A percentile compares a stretch with the other conserved stretches of the same genome.
Evolutionary conservation across 1,140 invertebrate species (phyloP).

Genomic region (Drosophila insularis): DNA sequence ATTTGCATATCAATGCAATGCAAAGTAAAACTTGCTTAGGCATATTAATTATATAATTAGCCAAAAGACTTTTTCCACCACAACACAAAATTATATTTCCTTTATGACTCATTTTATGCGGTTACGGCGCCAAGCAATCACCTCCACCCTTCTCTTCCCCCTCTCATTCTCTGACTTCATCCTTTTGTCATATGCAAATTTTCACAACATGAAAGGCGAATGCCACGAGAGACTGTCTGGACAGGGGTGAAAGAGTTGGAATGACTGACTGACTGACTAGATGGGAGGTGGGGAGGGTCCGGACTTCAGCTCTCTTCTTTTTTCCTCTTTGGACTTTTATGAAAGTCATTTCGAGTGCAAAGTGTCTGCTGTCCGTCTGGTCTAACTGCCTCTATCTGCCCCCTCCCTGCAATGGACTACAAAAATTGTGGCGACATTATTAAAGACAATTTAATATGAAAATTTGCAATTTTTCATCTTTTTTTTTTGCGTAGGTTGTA

Average conservation of each 20-base stretch:
- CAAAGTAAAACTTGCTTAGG: not conserved
- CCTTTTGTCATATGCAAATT: slow-evolving; percentile 8
- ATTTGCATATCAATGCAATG: not conserved
- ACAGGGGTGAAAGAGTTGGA: not conserved
- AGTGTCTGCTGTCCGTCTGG: not conserved
- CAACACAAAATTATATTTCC: slow-evolving; percentile 22
- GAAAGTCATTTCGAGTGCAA: slow-evolving; percentile 1
- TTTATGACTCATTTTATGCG: slow-evolving; percentile 42
- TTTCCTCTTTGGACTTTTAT: not conserved
- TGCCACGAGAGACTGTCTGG: not conserved
- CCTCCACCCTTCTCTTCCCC: not conserved
- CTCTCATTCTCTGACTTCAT: not conserved
- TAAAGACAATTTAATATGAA: slow-evolving; percentile 10
- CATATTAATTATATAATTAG: slow-evolving; percentile 33
- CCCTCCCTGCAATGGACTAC: not conserved
- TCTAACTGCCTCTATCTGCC: too few relatives aligned
- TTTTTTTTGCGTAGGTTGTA: slow-evolving; percentile 5
- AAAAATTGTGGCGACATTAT: slow-evolving; percentile 10
- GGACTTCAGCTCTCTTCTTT: not conserved
- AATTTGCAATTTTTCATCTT: slow-evolving; percentile 7
- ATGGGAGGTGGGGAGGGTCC: not conserved
- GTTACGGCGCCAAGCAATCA: not conserved
- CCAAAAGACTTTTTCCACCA: not conserved
- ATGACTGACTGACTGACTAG: not conserved
- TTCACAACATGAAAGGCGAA: not conserved